Base-by-base conservation (phyloP, 2,888 invertebrate genomes). In the Cyrtodaria siliqua region DNA sequence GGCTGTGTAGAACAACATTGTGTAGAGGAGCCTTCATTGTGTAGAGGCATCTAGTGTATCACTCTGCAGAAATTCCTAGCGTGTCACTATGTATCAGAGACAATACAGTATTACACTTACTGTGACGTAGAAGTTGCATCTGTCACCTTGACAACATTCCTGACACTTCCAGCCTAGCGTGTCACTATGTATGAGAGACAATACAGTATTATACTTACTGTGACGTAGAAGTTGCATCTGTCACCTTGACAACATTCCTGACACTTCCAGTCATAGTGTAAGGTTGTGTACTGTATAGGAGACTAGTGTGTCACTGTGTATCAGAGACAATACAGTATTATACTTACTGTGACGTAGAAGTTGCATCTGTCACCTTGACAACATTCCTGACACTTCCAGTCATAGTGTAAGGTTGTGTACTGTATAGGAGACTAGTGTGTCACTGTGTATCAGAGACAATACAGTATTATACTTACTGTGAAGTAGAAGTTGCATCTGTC, bases 221-320 rank as follows among this genome's bases (percentile, higher is more conserved):
- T 97, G 59, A 97, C 95, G 93, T 96, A 99, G 92, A 97, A 98
- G 93, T 99, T 99, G 93, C 98, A 99, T 63, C 97, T 95, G 93
- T 99, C 98, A 59, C 98, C 98, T 90, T 96, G 96, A 91, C 99
- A 99, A 93, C 98, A 99, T 92, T 98, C 98, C 0, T 97, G 96
- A 93, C 98, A 99, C 82, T 96, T 96, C 99, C 98, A 99, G 93
- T 99, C 96, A 90, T 98, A 99, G n/a, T n/a, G n/a, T n/a, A n/a
- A n/a, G n/a, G n/a, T n/a, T n/a, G n/a, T n/a, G n/a, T n/a, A n/a
- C n/a, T n/a, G n/a, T n/a, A n/a, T n/a, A n/a, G n/a, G n/a, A n/a
- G 0, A 52, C 98, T 91, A 97, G n/a, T n/a, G n/a, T n/a, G n/a
- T n/a, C n/a, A n/a, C n/a, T 52, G 4, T 23, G 23, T 52, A 52